Conservation (phyloP, 2,888 invertebrate species). For the Latrodectus elegans region DNA sequence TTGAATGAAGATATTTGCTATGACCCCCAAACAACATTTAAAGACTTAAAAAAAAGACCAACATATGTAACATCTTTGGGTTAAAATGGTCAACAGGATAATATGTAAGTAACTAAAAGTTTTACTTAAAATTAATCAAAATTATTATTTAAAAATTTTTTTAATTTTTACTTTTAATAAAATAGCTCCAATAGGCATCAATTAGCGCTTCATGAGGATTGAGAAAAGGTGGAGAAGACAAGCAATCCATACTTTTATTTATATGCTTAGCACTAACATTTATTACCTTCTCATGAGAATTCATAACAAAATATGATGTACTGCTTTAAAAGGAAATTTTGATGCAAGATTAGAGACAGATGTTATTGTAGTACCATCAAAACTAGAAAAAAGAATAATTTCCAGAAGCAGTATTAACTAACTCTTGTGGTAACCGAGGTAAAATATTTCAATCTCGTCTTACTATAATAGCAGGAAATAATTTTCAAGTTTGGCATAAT, state of each 20-base stretch:
- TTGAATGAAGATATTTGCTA: too few relatives aligned
- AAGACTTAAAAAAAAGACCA: not conserved
- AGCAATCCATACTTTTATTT: constrained; percentile 45
- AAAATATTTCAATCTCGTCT: not conserved
- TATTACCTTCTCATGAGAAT: constrained; percentile 38
- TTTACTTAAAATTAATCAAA: too few relatives aligned
- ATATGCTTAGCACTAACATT: constrained; percentile 23
- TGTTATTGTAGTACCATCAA: constrained; percentile 7
- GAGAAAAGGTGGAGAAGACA: constrained; percentile 47
- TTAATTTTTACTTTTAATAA: constrained; percentile 31
- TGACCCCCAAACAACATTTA: too few relatives aligned
- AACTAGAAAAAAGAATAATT: not conserved
- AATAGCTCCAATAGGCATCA: constrained; percentile 42
- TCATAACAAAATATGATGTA: constrained; percentile 50
- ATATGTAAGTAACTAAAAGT: too few relatives aligned
- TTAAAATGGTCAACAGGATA: not conserved
- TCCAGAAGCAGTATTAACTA: not conserved
- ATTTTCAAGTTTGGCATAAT: constrained; percentile 51
- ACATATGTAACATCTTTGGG: not conserved
- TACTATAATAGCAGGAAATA: not conserved
- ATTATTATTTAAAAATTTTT: too few relatives aligned
- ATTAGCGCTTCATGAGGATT: constrained; percentile 50
- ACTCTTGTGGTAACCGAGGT: not conserved
- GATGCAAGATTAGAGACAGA: not conserved
- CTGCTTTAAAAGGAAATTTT: constrained; percentile 45